Evolutionary conservation across 2,113 vertebrate species (phyloP), one percentile per base, ranked within the genome.

Genomic region (Myanophis thanlyinensis): DNA sequence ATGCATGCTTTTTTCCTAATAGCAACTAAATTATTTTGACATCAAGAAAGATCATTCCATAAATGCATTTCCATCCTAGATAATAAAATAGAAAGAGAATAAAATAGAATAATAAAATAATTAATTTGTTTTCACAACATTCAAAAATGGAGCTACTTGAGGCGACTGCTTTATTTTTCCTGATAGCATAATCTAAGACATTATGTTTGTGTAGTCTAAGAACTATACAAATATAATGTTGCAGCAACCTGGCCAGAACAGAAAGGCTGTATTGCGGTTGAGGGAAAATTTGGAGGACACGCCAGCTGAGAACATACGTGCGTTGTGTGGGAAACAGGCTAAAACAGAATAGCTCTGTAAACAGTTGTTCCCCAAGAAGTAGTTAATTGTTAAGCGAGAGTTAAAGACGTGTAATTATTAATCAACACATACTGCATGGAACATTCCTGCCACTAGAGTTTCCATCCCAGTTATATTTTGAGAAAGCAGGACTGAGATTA

Each of bases 371-470:
- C 59, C 54, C 85, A 90, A 90, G 80, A 59, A 51, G 53, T 35
- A 90, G 88, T 93, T 93, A 93, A 90, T 93, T 89, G 44, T 89
- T 89, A 89, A 92, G 52, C 51, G 67, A 84, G 54, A 84, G 87
- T 92, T 89, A 89, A 53, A 89, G 91, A 85, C 8, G 7, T 92
- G 67, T 89, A 92, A 89, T 92, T 92, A 92, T 92, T 92, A 92
- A 89, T 92, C 88, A 92, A 80, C 30, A 59, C 73, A 86, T 53
- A 44, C 46, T 89, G 91, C 51, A 89, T 85, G 88, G 89, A 89
- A 89, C 53, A 51, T 86, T 62, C 47, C 40, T 90, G 53, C 73
- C 90, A 92, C 90, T 89, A 96, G 93, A 93, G 40, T 85, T 0
- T 0, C 92, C 88, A 90, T 40, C 53, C 86, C 86, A 52, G 53